Conservation (phyloP, 2,797 vertebrate genomes). For the Cygnus olor region DNA sequence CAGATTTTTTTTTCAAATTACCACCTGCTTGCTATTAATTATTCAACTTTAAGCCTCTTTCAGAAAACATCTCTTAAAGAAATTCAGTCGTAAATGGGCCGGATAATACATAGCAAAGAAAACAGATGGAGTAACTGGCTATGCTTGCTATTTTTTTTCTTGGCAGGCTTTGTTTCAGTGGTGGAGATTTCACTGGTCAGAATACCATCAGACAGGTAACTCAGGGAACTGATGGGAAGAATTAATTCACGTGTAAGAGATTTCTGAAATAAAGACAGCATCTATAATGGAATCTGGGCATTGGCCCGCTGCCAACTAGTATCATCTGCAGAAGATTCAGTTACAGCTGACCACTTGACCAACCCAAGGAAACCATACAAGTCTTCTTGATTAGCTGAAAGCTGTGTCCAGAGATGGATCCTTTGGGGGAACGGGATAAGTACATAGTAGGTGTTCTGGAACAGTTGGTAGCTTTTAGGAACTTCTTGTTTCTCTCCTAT, state of each 20-base stretch:
- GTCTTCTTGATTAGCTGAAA: not conserved
- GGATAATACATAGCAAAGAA: not conserved
- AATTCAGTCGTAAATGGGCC: not conserved
- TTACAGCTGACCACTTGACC: not conserved
- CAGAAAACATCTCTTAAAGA: not conserved
- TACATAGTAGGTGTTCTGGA: not conserved
- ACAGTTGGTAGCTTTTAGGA: not conserved
- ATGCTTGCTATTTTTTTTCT: not conserved
- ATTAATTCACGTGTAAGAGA: not conserved
- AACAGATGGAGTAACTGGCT: not conserved
- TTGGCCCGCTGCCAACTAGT: not conserved
- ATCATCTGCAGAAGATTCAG: not conserved
- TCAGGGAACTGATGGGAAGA: not conserved
- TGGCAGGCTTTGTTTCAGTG: not conserved
- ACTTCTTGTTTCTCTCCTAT: not conserved
- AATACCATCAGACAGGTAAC: not conserved
- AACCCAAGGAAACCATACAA: not conserved
- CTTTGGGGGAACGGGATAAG: not conserved
- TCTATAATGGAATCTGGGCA: not conserved
- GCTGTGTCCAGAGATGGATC: fast-evolving
- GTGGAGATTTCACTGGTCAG: not conserved
- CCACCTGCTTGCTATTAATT: not conserved
- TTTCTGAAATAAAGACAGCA: not conserved
- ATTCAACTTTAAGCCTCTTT: not conserved
- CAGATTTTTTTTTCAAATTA: not conserved